Base-by-base conservation (phyloP, 2,797 vertebrate species). In the Pipistrellus pipistrellus region DNA sequence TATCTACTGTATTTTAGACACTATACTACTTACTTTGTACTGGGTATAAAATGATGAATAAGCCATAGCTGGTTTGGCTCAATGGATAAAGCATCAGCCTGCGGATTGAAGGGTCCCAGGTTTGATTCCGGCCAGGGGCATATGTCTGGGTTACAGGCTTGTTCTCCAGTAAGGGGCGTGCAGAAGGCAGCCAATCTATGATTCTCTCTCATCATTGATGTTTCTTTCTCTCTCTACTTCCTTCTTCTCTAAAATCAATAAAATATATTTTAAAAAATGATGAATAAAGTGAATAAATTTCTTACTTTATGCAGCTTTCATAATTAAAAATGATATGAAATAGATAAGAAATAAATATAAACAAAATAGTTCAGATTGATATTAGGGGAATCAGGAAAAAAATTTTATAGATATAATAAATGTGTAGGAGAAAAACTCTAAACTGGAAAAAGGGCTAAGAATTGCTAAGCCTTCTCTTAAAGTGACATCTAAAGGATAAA, bases 21-120 rank as follows among this genome's bases (percentile, higher is more conserved):
- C 14, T 69, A 21, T 46, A 53, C 13, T 46, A 55, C 8, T 44
- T 46, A 68, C 44, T 44, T 64, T 18, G 11, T 81, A 12, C 14
- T 75, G 10, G 8, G 18, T 83, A 55, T 77, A 84, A 87, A 95
- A 87, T 90, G 48, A 59, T 35, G 8, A 77, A 86, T 35, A 69
- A 84, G 1, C 48, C 48, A 15, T 51, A 51, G 14, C 15, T 51
- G 4, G 48, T 51, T 51, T 51, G 38, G 5, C 38, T 41, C 38
- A 41, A 41, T 41, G 38, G 6, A 41, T 41, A 41, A 41, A 41
- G 38, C 38, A 41, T 41, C 38, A 41, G 6, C 38, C 38, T 41
- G 38, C 38, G 38, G 38, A 41, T 41, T 41, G 38, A 41, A 41
- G 38, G 38, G 38, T 41, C 38, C 6, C 38, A 41, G 38, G 38